Conservation (phyloP, 1,140 invertebrate species). For the Globodera ellingtonae region DNA sequence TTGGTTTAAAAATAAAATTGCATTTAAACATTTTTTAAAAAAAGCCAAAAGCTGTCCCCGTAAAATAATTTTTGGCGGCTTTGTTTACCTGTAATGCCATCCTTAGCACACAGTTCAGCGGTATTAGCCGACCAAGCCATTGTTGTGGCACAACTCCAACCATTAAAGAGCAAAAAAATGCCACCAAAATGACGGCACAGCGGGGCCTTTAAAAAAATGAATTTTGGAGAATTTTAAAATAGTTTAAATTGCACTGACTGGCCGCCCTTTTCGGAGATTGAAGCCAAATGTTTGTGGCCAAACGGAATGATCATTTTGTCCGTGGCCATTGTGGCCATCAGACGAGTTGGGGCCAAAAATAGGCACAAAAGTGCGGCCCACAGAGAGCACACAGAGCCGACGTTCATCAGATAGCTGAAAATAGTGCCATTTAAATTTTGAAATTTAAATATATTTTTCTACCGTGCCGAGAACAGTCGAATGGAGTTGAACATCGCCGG, state of each 20-base stretch:
- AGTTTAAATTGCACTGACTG: neutral
- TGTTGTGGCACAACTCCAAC: constrained; percentile 8
- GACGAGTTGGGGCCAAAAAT: constrained; percentile 37
- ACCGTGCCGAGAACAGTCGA: constrained; percentile 42
- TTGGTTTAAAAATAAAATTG: too few species aligned
- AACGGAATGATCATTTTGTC: constrained; percentile 30
- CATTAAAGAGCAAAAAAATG: neutral
- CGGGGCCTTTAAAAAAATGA: neutral
- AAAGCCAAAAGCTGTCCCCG: too few species aligned
- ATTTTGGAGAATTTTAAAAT: neutral
- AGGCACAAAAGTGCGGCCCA: constrained; percentile 31
- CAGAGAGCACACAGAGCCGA: constrained; percentile 40
- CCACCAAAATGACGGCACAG: constrained; percentile 5
- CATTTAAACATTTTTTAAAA: neutral
- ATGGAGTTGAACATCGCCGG: constrained; percentile 42
- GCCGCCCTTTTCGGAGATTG: constrained; percentile 21
- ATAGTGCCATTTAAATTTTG: neutral
- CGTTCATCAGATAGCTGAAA: constrained; percentile 34
- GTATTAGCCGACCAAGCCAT: constrained; percentile 4
- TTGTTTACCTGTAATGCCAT: neutral
- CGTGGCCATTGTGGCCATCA: constrained; percentile 30
- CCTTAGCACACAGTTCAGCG: constrained; percentile 9
- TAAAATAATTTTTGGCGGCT: neutral
- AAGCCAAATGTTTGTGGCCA: neutral
- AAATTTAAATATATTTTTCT: too few species aligned